Conservation (phyloP, 2,113 vertebrate genomes). For the Anolis carolinensis region DNA sequence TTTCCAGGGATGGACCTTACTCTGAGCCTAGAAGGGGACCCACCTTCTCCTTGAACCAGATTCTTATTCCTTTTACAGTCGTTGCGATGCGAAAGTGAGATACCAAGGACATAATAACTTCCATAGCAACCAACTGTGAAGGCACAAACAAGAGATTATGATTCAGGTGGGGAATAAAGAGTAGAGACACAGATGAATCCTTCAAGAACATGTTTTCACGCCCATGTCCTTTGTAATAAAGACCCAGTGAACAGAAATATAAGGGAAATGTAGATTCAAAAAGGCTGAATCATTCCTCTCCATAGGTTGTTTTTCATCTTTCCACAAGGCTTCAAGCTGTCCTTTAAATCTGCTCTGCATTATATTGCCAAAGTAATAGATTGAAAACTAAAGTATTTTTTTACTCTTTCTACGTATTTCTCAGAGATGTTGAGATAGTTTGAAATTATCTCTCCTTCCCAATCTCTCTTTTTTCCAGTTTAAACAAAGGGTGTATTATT, state of each 20-base stretch:
- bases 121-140: conserved; percentile 41
- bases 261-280: conserved; percentile 1
- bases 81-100: neutral
- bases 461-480: neutral
- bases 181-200: conserved; percentile 22
- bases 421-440: neutral
- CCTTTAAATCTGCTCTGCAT: conserved; percentile 23
- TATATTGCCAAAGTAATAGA: conserved; percentile 16
- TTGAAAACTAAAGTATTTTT: neutral
- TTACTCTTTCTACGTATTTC: neutral
- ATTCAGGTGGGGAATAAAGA: conserved; percentile 34
- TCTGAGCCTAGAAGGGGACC: neutral
- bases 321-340: neutral
- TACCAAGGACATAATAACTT: conserved; percentile 38
- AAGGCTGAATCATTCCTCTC: conserved; percentile 24
- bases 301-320: conserved; percentile 15
- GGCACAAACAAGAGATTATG: conserved; percentile 27
- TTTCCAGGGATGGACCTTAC: neutral
- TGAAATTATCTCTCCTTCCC: neutral
- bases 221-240: conserved; percentile 34
- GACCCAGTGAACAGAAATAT: conserved; percentile 14
- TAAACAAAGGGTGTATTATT: neutral
- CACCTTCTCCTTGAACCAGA: conserved; percentile 10
- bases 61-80: neutral
- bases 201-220: conserved; percentile 29